phyloP scores from a whole-genome alignment of 2,888 invertebrate species.

The Creontiades dilutus region DNA sequence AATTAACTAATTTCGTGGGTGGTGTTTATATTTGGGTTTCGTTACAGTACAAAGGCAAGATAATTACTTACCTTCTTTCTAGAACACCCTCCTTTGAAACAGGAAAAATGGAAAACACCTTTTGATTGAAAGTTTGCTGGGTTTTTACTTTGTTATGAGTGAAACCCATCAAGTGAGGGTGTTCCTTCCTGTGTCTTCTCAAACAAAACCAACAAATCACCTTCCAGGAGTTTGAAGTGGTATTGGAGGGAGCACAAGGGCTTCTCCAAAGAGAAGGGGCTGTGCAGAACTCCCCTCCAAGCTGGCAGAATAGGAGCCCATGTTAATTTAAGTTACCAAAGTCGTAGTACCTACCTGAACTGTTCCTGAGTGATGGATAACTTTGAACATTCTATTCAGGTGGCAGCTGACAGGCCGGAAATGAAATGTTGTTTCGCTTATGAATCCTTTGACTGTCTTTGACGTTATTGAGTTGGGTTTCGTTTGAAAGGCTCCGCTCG shows the following conservation, averaged over 20 bases:
- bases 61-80: too few relatives aligned
- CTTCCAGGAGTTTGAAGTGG: conserved; percentile 25
- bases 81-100: too few relatives aligned
- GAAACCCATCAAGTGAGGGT: too few relatives aligned
- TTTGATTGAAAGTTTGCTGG: too few relatives aligned
- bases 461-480: conserved; percentile 65
- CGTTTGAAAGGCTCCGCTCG: not conserved
- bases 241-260: conserved; percentile 24
- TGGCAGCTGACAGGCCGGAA: conserved; percentile 67
- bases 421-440: conserved; percentile 70
- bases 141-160: too few relatives aligned
- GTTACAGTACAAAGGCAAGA: too few relatives aligned
- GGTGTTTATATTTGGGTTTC: too few relatives aligned
- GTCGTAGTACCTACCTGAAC: conserved; percentile 58
- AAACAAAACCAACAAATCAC: conserved; percentile 32
- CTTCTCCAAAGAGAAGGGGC: not conserved
- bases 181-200: not conserved
- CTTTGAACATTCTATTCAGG: conserved; percentile 68
- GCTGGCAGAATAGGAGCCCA: conserved; percentile 26
- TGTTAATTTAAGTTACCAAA: conserved; percentile 65
- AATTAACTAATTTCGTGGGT: too few relatives aligned
- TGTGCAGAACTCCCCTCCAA: not conserved
- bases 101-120: too few relatives aligned
- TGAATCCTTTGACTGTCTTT: conserved; percentile 66
- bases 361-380: conserved; percentile 67